These are phyloP conservation scores for Coptodon bakossiorum DNA, from an alignment of 2,113 vertebrate genomes.

Conservation along the genomic window DNA sequence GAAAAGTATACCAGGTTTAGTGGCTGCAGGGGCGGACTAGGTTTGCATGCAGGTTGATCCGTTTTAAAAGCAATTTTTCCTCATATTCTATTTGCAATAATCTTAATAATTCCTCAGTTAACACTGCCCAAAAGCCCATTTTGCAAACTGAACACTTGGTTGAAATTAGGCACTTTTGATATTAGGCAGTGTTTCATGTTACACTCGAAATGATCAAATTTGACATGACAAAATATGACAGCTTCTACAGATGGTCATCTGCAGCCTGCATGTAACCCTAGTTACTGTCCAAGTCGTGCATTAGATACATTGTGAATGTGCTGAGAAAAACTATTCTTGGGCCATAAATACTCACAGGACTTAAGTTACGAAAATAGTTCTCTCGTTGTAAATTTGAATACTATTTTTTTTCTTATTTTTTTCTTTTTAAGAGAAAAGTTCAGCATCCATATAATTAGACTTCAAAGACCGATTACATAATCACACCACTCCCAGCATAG, in stretches of 20 bases:
- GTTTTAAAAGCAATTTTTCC: background rate
- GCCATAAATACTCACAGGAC: conserved; percentile 17
- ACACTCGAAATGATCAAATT: background rate
- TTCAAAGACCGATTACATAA: conserved; percentile 51
- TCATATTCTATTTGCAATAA: background rate
- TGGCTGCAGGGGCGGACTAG: background rate
- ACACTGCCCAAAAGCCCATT: background rate
- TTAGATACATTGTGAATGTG: background rate
- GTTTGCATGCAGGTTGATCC: background rate
- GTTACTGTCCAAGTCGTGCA: background rate
- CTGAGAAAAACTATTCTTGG: conserved; percentile 21
- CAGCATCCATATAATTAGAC: conserved; percentile 35
- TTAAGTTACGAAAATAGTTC: conserved; percentile 29
- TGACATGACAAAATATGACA: background rate
- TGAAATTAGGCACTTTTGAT: background rate
- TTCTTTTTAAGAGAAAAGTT: background rate
- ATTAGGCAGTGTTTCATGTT: background rate
- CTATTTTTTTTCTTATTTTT: background rate
- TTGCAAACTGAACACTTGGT: background rate
- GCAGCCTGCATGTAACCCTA: conserved; percentile 2
- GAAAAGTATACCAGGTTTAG: background rate
- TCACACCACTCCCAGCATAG: conserved; percentile 65
- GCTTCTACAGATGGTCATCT: background rate
- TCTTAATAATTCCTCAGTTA: background rate
- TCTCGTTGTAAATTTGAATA: conserved; percentile 46